These are phyloP conservation scores for Muscicapa comitata DNA, from an alignment of 2,797 vertebrate species.

Conservation along the genomic window DNA sequence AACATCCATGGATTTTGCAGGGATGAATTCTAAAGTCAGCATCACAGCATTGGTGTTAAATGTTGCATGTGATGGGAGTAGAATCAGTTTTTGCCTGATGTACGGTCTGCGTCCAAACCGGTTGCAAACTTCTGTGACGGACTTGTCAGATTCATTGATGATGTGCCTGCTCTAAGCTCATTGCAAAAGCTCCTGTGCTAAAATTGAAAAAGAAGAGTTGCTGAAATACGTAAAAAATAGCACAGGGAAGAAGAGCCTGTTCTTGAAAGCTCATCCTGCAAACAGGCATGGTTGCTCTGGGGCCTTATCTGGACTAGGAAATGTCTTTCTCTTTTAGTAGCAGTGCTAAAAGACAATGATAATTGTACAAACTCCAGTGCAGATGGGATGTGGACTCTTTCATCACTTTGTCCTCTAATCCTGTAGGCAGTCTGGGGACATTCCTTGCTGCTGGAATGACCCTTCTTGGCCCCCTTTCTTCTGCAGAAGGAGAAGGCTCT, in stretches of 20 bases:
- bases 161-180: background rate
- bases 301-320: background rate
- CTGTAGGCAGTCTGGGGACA: background rate
- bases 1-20: constrained; percentile 23
- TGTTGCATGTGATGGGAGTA: constrained; percentile 14
- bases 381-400: background rate
- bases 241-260: background rate
- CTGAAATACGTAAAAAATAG: background rate
- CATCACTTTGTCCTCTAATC: background rate
- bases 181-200: background rate
- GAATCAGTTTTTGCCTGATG: background rate
- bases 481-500: background rate
- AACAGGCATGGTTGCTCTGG: background rate
- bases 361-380: background rate
- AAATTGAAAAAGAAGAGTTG: background rate
- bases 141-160: background rate
- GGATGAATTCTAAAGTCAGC: background rate
- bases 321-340: background rate
- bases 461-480: background rate
- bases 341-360: background rate
- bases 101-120: background rate
- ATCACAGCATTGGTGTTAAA: background rate
- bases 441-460: background rate
- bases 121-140: background rate
- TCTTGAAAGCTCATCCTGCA: background rate